Conservation (phyloP, 2,888 invertebrate genomes). For the Epirrhoe alternata region DNA sequence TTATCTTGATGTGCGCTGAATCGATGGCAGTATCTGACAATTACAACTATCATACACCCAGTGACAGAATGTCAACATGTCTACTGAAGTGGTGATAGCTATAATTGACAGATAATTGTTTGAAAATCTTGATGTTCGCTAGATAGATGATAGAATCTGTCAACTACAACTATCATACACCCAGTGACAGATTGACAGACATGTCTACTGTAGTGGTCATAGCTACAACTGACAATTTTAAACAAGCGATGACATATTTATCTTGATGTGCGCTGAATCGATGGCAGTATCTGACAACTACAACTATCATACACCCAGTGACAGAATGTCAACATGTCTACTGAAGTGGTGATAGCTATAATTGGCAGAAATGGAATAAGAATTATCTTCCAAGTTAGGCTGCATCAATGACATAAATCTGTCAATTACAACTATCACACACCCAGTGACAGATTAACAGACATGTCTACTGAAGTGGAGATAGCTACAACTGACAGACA, state of each 20-base stretch:
- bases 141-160: background rate
- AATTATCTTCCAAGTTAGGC: background rate
- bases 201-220: constrained; percentile 37
- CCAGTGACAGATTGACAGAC: constrained; percentile 43
- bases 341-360: constrained; percentile 36
- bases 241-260: background rate
- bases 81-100: constrained; percentile 39
- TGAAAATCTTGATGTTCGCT: too few species aligned
- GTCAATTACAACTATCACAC: background rate
- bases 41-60: constrained; percentile 30
- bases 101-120: constrained; percentile 13
- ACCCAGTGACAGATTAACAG: constrained; percentile 35
- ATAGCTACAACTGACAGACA: constrained; percentile 13
- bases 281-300: constrained; percentile 2
- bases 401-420: constrained; percentile 2
- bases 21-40: constrained; percentile 3
- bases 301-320: constrained; percentile 39
- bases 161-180: constrained; percentile 23
- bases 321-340: constrained; percentile 17
- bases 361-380: constrained; percentile 6
- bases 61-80: constrained; percentile 28
- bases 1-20: background rate
- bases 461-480: constrained; percentile 31
- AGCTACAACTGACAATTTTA: background rate
- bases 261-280: background rate